Evolutionary conservation across 2,113 vertebrate genomes (phyloP).

Genomic region (Desmodus rotundus): DNA sequence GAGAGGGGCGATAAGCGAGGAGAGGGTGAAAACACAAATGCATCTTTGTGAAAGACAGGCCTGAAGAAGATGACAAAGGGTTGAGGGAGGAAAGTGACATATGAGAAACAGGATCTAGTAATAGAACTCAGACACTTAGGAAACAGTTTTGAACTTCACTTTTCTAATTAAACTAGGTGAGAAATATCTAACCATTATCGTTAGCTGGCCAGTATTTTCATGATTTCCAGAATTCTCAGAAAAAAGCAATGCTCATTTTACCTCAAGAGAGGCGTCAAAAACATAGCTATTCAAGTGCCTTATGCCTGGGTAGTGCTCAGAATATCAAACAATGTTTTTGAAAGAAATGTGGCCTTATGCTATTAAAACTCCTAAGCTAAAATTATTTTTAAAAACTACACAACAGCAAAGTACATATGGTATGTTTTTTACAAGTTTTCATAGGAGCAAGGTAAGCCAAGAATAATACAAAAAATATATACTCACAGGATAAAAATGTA

Average conservation of each 20-base stretch:
- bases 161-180: conserved; percentile 18
- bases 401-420: conserved; percentile 47
- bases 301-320: conserved; percentile 24
- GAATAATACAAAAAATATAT: not conserved
- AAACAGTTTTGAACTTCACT: not conserved
- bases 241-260: not conserved
- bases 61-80: not conserved
- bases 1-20: not conserved
- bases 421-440: conserved; percentile 28
- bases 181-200: not conserved
- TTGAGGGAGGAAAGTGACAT: not conserved
- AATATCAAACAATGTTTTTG: conserved; percentile 30
- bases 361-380: conserved; percentile 50
- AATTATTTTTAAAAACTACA: conserved; percentile 55
- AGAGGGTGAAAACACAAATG: not conserved
- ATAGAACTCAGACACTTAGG: not conserved
- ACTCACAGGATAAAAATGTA: not conserved
- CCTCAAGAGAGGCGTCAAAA: conserved; percentile 22
- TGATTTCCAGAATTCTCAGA: conserved; percentile 18
- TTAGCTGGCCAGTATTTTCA: conserved; percentile 34
- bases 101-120: not conserved
- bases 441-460: conserved; percentile 40
- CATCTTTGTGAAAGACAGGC: not conserved
- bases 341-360: conserved; percentile 55
- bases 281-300: not conserved